phyloP scores from a whole-genome alignment of 2,888 invertebrate species.

The Agrilus cyanescens region DNA sequence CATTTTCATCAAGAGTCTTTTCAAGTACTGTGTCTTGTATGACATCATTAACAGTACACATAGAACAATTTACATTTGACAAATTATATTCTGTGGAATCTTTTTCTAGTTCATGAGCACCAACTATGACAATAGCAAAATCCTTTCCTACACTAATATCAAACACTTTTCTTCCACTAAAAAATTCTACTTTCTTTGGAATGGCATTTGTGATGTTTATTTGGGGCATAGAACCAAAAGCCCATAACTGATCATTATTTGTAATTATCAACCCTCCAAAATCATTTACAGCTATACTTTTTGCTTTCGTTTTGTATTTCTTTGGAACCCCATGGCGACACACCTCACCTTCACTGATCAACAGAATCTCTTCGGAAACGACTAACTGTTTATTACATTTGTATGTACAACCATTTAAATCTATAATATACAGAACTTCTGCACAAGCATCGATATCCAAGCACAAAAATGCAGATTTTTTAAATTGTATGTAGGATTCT shows the following conservation, averaged over 20 bases:
- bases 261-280: constrained; percentile 53
- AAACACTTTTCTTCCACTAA: constrained; percentile 54
- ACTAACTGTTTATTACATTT: constrained; percentile 43
- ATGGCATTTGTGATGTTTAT: constrained; percentile 46
- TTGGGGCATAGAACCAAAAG: constrained; percentile 54
- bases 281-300: constrained; percentile 48
- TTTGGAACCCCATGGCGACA: constrained; percentile 53
- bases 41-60: constrained; percentile 52
- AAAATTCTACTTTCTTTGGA: constrained; percentile 55
- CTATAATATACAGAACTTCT: constrained; percentile 47
- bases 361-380: constrained; percentile 46
- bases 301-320: constrained; percentile 48
- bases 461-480: constrained; percentile 38
- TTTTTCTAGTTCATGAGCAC: constrained; percentile 38
- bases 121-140: constrained; percentile 63
- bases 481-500: constrained; percentile 37
- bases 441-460: constrained; percentile 52
- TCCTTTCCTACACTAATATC: constrained; percentile 63
- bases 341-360: constrained; percentile 47
- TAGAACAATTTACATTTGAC: constrained; percentile 39
- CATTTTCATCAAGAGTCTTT: neutral
- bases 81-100: constrained; percentile 25
- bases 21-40: constrained; percentile 44
- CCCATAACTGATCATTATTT: constrained; percentile 58
- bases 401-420: constrained; percentile 47